phyloP scores from a whole-genome alignment of 2,113 vertebrate genomes.

The Otocyon megalotis region DNA sequence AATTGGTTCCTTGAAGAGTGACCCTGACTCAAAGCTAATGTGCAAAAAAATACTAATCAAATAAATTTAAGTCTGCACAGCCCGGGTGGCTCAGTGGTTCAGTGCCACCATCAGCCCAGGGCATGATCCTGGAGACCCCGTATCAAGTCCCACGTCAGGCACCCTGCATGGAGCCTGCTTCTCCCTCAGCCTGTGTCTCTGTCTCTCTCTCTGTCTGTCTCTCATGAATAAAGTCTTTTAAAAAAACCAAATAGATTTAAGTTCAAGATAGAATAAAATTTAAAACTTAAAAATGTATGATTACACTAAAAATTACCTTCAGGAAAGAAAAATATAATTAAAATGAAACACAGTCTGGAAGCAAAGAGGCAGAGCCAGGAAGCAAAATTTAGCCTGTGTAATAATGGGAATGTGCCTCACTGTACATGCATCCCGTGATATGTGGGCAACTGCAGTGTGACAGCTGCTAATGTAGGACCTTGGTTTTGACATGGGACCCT shows the following conservation, averaged over 20 bases:
- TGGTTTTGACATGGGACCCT: not conserved
- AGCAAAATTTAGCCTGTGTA: not conserved
- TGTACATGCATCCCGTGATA: accelerated
- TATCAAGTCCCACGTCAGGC: too few relatives aligned
- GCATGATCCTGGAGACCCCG: too few relatives aligned
- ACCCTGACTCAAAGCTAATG: not conserved
- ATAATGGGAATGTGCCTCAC: not conserved
- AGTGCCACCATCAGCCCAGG: too few relatives aligned
- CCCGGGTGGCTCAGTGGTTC: too few relatives aligned
- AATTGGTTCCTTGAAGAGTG: not conserved
- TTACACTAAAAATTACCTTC: not conserved
- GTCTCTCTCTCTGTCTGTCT: too few relatives aligned
- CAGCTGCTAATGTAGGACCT: not conserved
- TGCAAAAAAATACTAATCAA: not conserved
- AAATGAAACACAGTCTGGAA: not conserved
- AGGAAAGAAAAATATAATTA: not conserved
- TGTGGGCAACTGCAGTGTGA: accelerated
- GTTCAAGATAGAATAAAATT: not conserved
- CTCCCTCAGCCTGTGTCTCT: too few relatives aligned
- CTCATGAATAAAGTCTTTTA: too few relatives aligned
- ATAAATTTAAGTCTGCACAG: not conserved
- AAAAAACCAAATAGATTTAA: not conserved
- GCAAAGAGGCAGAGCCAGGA: not conserved
- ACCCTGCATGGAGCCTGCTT: too few relatives aligned
- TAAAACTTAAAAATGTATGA: not conserved